Evolutionary conservation across 2,888 invertebrate species (phyloP).

Genomic region (Marasmarcha lunaedactyla): DNA sequence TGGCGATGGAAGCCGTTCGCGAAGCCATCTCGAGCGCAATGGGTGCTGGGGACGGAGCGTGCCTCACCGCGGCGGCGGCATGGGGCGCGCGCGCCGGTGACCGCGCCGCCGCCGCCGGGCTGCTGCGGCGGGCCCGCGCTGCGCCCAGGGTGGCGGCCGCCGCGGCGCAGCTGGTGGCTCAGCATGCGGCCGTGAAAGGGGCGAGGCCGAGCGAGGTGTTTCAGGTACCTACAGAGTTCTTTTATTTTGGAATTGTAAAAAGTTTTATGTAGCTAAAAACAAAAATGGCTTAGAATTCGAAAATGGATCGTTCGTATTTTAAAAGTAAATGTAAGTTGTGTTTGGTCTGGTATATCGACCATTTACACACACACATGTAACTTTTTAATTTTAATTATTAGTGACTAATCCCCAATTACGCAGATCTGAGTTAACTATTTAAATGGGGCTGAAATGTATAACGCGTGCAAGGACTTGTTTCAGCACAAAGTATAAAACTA

Average conservation of each 20-base stretch:
- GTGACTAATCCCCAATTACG: too few species aligned
- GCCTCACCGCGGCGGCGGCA: conserved; percentile 86
- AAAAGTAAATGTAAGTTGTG: too few species aligned
- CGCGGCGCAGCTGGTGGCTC: conserved; percentile 82
- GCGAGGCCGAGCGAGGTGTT: conserved; percentile 76
- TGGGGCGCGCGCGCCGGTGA: conserved; percentile 73
- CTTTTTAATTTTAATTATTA: too few species aligned
- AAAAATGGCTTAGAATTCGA: too few species aligned
- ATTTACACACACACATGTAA: too few species aligned
- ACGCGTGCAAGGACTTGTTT: too few species aligned
- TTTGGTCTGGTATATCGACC: too few species aligned
- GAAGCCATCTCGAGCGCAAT: conserved; percentile 91
- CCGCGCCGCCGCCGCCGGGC: conserved; percentile 68
- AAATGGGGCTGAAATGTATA: too few species aligned
- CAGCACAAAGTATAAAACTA: too few species aligned
- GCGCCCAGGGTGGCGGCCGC: conserved; percentile 79
- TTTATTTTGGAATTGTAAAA: neutral
- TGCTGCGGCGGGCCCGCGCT: conserved; percentile 45
- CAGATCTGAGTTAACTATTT: too few species aligned
- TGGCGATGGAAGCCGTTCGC: conserved; percentile 84
- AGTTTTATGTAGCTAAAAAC: too few species aligned
- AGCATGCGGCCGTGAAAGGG: conserved; percentile 79
- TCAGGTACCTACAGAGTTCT: conserved; percentile 25
- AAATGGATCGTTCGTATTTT: too few species aligned
- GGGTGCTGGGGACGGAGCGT: conserved; percentile 87